Evolutionary conservation across 1,140 invertebrate genomes (phyloP).

Genomic region (Centruroides sculpturatus): DNA sequence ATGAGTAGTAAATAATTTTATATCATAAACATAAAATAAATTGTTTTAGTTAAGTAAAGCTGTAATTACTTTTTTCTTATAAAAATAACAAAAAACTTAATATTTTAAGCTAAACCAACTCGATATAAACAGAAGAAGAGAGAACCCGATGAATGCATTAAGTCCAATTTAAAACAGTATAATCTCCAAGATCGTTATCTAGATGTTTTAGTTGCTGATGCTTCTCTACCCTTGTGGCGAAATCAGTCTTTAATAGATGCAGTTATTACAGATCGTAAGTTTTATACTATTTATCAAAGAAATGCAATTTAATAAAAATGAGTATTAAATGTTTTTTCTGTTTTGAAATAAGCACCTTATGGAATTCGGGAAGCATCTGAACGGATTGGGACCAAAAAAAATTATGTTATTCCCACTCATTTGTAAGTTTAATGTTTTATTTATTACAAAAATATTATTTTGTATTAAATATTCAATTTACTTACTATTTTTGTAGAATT

Average conservation of each 20-base stretch:
- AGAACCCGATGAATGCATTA: conserved; percentile 67
- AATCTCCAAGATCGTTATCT: conserved; percentile 54
- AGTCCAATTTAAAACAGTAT: conserved; percentile 75
- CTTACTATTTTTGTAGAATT: conserved; percentile 31
- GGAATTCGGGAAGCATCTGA: conserved; percentile 83
- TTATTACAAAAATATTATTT: background rate
- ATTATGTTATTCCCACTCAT: conserved; percentile 25
- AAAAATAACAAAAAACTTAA: background rate
- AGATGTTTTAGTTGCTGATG: conserved; percentile 80
- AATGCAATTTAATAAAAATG: no score
- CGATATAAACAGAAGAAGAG: conserved; percentile 42
- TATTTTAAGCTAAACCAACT: conserved; percentile 28
- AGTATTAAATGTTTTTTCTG: background rate
- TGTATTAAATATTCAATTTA: background rate
- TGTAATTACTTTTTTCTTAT: no score
- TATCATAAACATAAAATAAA: no score
- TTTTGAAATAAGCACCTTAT: conserved; percentile 63
- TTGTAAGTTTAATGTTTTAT: conserved; percentile 26
- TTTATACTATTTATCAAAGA: background rate
- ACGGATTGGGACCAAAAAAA: conserved; percentile 49
- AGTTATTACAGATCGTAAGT: conserved; percentile 87
- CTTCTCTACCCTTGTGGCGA: conserved; percentile 65
- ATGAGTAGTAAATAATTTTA: no score
- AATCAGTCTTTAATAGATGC: conserved; percentile 50
- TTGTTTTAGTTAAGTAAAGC: no score